Base-by-base conservation (phyloP, 2,797 vertebrate species). In the Brachyalestes nurse region DNA sequence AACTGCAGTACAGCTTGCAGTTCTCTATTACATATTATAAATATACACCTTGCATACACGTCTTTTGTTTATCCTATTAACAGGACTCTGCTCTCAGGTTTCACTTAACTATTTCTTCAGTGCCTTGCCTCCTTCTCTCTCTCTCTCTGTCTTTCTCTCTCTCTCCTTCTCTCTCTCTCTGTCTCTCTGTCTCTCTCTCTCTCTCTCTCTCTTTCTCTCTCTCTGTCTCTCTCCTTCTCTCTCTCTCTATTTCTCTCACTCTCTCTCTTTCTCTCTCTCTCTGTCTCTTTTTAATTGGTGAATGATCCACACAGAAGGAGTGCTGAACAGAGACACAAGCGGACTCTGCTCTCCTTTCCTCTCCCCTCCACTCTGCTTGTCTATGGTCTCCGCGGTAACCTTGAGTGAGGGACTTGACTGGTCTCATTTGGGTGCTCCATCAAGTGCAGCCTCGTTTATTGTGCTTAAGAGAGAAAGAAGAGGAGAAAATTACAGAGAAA, bases 81-180 rank as follows among this genome's bases (percentile, higher is more conserved):
- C 92, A 91, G 90, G 84, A 75, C 81, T 83, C 89, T 91, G 61
- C 82, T 73, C 91, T 93, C 91, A 83, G 87, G 80, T 84, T 90
- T 92, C 91, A 87, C 88, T 90, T 92, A 90, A 92, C 89, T 89
- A 85, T 71, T 81, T 75, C 75, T 80, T 76, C 70, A 73, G 61
- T 34, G 34, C 61, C 65, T 19, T 58, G 73, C 9, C 45, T 21
- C 90, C 93, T 17, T 60, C 38, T 75, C 38, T 47, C 72, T 47
- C 51, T 75, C 61, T 67, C 49, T 19, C 49, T 21, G 19, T 1
- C 51, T 58, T 65, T 60, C 53, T 40, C 51, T 49, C 62, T 40
- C 38, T 53, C 65, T 58, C 42, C 4, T 53, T 53, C 34, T 42
- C 66, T n/a, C 21, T 57, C 66, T 60, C 45, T 16, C 76, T 38